Conservation (phyloP, 2,797 vertebrate genomes). For the Champsocephalus esox region DNA sequence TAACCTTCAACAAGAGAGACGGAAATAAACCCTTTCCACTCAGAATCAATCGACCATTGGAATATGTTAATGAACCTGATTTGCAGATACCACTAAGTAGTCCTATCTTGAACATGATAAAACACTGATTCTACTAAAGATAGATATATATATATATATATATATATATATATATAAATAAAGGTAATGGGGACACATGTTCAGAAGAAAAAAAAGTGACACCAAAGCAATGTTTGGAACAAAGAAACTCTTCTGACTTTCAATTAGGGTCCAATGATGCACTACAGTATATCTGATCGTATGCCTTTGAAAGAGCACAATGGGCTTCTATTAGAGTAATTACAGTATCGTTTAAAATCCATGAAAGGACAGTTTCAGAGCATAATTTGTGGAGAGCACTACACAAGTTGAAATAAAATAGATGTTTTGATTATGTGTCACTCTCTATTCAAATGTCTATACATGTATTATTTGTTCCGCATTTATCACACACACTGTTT, state of each 20-base stretch:
- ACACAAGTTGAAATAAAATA: constrained; percentile 20
- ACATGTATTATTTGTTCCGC: constrained; percentile 34
- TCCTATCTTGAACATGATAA: constrained; percentile 50
- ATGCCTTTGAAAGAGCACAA: constrained; percentile 45
- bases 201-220: constrained; percentile 8
- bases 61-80: constrained; percentile 64
- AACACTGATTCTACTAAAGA: constrained; percentile 56
- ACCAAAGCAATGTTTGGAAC: constrained; percentile 34
- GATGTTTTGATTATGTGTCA: constrained; percentile 28
- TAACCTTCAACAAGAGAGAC: constrained; percentile 36
- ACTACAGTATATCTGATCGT: constrained; percentile 21
- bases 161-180: constrained; percentile 41
- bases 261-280: constrained; percentile 3
- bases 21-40: constrained; percentile 17
- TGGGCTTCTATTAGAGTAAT: constrained; percentile 32
- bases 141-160: constrained; percentile 36
- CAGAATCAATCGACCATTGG: constrained; percentile 55
- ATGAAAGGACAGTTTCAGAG: constrained; percentile 28
- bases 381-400: constrained; percentile 13
- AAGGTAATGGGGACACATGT: constrained; percentile 43
- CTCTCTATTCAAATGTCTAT: constrained; percentile 31
- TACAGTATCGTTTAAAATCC: constrained; percentile 33
- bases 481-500: constrained; percentile 29
- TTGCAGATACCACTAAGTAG: constrained; percentile 59
- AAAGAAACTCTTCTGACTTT: constrained; percentile 32